A percentile compares a stretch with the other conserved stretches of the same genome.
Evolutionary conservation across 64 coral and sea anemone species (phyloP).

Genomic region (Stylophora pistillata): DNA sequence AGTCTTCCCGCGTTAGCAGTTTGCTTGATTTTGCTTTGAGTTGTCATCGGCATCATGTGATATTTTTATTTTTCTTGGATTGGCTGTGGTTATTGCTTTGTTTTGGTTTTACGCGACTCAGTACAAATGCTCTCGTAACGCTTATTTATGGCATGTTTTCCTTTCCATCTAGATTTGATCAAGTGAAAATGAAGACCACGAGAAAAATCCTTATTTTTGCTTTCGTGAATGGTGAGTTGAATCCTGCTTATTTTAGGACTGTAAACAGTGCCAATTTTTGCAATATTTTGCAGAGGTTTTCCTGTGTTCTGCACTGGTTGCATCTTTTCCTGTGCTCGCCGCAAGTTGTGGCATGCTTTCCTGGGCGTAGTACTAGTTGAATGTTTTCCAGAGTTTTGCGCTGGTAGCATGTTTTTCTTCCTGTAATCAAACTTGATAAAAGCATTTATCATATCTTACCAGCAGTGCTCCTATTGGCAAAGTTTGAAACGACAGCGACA

Average conservation of each 20-base stretch:
- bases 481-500: background rate
- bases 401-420: too few relatives aligned
- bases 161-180: background rate
- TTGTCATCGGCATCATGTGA: too few relatives aligned
- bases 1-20: too few relatives aligned
- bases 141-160: background rate
- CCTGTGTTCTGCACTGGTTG: background rate
- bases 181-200: background rate
- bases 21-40: too few relatives aligned
- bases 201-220: background rate
- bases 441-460: background rate
- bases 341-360: background rate
- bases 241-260: background rate
- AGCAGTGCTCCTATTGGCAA: background rate
- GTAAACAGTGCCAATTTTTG: too few relatives aligned
- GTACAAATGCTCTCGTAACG: too few relatives aligned
- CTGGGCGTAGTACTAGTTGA: too few relatives aligned
- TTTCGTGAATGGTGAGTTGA: background rate
- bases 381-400: too few relatives aligned
- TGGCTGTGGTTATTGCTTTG: too few relatives aligned
- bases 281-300: too few relatives aligned
- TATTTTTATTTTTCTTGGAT: too few relatives aligned
- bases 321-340: background rate
- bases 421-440: background rate
- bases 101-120: too few relatives aligned